A percentile compares a stretch with the other conserved stretches of the same genome.
Evolutionary conservation across 2,113 vertebrate genomes (phyloP).

Genomic region (Capra hircus): DNA sequence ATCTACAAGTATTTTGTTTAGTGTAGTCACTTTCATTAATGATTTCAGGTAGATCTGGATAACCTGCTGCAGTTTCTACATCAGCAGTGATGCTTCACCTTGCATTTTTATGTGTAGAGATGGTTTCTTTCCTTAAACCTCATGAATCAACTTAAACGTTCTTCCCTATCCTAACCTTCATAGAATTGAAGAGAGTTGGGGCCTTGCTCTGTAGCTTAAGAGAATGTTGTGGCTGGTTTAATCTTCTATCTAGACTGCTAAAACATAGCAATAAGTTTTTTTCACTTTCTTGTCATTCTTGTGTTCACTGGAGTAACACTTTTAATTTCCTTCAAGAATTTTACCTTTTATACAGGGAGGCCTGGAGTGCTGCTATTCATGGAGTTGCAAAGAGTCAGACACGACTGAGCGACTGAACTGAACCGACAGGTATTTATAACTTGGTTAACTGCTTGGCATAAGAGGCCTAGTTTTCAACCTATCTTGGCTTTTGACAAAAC

Average conservation of each 20-base stretch:
- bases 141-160: background rate
- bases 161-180: background rate
- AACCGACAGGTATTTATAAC: background rate
- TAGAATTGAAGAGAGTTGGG: background rate
- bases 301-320: background rate
- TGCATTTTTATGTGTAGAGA: background rate
- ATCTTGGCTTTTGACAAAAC: background rate
- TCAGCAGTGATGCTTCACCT: background rate
- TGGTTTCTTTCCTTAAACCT: background rate
- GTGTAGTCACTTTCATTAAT: background rate
- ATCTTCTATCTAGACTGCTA: background rate
- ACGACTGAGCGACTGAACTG: no score
- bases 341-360: background rate
- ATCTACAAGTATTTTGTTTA: background rate
- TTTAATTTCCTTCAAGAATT: background rate
- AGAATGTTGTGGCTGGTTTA: background rate
- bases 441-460: background rate
- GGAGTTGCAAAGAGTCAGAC: no score
- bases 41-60: background rate
- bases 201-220: background rate
- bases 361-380: rapidly evolving
- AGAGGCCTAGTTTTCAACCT: background rate
- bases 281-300: background rate
- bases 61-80: background rate
- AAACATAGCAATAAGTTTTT: background rate